These are phyloP conservation scores for Halictus rubicundus DNA, from an alignment of 1,140 invertebrate genomes.

Conservation along the genomic window DNA sequence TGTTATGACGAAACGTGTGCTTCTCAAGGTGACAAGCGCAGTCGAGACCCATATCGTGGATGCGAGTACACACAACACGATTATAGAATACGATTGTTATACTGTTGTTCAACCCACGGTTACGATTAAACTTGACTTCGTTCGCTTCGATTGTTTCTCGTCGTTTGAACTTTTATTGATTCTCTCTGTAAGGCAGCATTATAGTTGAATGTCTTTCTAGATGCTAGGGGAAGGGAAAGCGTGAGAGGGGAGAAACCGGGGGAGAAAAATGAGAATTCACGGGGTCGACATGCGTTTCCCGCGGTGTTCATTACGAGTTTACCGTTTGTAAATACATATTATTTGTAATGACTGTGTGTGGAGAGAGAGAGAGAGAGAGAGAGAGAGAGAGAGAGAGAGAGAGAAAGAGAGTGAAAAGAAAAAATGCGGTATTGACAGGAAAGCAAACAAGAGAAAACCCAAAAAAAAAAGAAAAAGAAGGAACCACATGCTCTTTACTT, in stretches of 20 bases:
- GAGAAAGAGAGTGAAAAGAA: too few relatives aligned
- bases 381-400: conserved; percentile 2
- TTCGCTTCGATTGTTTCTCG: conserved; percentile 16
- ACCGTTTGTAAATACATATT: conserved; percentile 17
- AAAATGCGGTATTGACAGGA: too few relatives aligned
- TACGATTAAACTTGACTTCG: not conserved
- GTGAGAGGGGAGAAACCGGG: too few relatives aligned
- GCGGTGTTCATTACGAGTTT: conserved; percentile 29
- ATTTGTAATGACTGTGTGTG: conserved; percentile 10
- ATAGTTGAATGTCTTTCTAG: conserved; percentile 1
- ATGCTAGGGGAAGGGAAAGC: not conserved
- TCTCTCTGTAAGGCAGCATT: not conserved
- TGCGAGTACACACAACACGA: conserved; percentile 17
- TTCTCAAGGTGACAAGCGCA: conserved; percentile 46
- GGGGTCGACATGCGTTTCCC: conserved; percentile 11
- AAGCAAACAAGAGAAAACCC: too few relatives aligned
- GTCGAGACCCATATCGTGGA: conserved; percentile 42
- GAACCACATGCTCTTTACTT: not conserved
- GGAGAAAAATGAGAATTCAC: too few relatives aligned
- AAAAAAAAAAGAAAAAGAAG: conserved; percentile 11
- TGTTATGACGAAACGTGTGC: conserved; percentile 62
- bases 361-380: conserved; percentile 2
- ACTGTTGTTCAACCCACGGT: too few relatives aligned
- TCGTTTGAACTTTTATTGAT: not conserved
- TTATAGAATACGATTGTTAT: too few relatives aligned